Percentiles rank a stretch among this genome's conserved stretches.
Conservation (phyloP, 2,797 vertebrate genomes). For the Fratercula arctica region DNA sequence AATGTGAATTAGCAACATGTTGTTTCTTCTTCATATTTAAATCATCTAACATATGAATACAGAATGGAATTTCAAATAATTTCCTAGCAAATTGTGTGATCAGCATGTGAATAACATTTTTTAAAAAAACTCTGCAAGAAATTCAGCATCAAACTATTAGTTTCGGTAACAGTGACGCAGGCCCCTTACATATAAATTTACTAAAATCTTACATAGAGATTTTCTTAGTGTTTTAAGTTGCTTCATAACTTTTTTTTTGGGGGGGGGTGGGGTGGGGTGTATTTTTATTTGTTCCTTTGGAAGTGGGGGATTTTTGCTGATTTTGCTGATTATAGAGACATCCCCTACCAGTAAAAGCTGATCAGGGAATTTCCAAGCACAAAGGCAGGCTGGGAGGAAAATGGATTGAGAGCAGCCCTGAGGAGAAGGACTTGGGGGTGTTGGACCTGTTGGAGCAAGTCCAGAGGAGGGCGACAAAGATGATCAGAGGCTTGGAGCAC, state of each 20-base stretch:
- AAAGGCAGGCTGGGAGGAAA: background rate
- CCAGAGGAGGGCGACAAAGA: background rate
- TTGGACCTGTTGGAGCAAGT: background rate
- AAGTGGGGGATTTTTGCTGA: background rate
- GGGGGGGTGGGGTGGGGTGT: accelerated
- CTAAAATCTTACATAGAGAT: background rate
- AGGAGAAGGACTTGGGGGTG: background rate
- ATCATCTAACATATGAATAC: background rate
- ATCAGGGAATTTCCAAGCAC: background rate
- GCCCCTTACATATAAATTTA: background rate
- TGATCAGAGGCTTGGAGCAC: background rate
- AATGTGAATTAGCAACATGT: background rate
- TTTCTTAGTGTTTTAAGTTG: background rate
- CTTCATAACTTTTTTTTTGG: background rate
- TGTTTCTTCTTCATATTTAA: conserved; percentile 22
- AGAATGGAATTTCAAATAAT: background rate
- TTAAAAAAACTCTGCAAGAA: background rate
- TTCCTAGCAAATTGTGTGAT: background rate
- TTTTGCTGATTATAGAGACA: background rate
- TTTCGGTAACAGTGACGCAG: background rate
- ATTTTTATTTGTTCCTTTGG: background rate
- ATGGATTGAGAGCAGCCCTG: background rate
- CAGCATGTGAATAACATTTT: background rate
- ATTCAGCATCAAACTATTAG: background rate
- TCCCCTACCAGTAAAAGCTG: background rate